phyloP scores from a whole-genome alignment of 2,888 invertebrate genomes.

The Amphipoea lucens region DNA sequence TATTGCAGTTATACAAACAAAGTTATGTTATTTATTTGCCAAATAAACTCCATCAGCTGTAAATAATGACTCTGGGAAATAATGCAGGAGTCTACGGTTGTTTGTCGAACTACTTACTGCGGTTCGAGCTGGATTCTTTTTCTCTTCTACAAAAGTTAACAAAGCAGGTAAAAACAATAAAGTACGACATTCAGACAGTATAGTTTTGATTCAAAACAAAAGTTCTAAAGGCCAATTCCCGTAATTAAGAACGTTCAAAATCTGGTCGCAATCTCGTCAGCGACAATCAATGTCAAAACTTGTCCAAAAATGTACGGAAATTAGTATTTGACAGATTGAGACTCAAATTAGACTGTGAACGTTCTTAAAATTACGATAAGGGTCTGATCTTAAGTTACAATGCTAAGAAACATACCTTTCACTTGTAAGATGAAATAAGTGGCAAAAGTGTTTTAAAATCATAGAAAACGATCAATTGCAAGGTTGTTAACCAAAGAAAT shows the following conservation, averaged over 20 bases:
- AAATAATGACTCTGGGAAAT: constrained; percentile 7
- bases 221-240: too few relatives aligned
- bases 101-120: constrained; percentile 9
- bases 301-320: too few relatives aligned
- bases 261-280: neutral
- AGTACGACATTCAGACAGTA: neutral
- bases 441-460: neutral
- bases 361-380: neutral
- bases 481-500: neutral
- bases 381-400: too few relatives aligned
- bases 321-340: neutral
- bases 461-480: neutral
- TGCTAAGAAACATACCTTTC: neutral
- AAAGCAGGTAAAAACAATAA: neutral
- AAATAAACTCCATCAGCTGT: constrained; percentile 35
- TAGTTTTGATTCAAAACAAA: neutral
- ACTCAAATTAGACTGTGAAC: neutral
- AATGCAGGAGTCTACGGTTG: neutral
- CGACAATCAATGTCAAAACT: neutral
- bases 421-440: neutral
- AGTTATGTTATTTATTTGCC: constrained; percentile 37
- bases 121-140: neutral
- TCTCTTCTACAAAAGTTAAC: neutral
- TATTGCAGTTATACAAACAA: constrained; percentile 22
- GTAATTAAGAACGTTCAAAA: neutral